Evolutionary conservation across 2,797 vertebrate species (phyloP).

Genomic region (Delichon dasypus): DNA sequence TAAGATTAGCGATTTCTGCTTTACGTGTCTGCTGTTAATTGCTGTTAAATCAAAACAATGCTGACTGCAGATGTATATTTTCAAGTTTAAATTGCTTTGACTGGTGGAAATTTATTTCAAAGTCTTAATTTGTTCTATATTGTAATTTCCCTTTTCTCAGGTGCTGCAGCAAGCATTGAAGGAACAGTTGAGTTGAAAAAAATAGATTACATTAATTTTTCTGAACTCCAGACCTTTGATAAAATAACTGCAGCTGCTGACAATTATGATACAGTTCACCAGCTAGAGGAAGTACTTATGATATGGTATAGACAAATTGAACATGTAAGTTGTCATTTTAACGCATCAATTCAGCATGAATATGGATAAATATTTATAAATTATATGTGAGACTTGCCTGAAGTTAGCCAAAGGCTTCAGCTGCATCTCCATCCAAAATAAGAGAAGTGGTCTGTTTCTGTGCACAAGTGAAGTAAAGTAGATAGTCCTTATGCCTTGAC

Average conservation of each 20-base stretch:
- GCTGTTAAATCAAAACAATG: not conserved
- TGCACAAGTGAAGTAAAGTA: not conserved
- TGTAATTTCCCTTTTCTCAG: slow-evolving; percentile 48
- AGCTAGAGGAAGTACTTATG: slow-evolving; percentile 79
- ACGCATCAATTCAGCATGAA: not conserved
- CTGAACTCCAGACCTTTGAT: slow-evolving; percentile 73
- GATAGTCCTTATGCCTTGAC: not conserved
- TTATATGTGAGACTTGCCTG: not conserved
- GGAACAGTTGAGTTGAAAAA: slow-evolving; percentile 75
- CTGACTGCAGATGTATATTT: not conserved
- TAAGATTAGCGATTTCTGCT: not conserved
- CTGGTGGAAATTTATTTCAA: not conserved
- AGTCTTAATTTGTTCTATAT: not conserved
- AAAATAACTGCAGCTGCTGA: slow-evolving; percentile 75
- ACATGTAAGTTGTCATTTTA: slow-evolving; percentile 61
- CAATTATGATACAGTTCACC: slow-evolving; percentile 72
- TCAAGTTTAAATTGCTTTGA: not conserved
- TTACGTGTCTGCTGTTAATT: not conserved
- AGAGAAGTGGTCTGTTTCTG: not conserved
- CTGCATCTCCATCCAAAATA: not conserved
- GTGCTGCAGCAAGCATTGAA: slow-evolving; percentile 73
- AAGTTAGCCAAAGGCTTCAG: not conserved
- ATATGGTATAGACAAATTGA: slow-evolving; percentile 85
- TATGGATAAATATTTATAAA: not conserved
- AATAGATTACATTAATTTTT: slow-evolving; percentile 75